Evolutionary conservation across 2,113 vertebrate genomes (phyloP).

Genomic region (Cacatua alba): DNA sequence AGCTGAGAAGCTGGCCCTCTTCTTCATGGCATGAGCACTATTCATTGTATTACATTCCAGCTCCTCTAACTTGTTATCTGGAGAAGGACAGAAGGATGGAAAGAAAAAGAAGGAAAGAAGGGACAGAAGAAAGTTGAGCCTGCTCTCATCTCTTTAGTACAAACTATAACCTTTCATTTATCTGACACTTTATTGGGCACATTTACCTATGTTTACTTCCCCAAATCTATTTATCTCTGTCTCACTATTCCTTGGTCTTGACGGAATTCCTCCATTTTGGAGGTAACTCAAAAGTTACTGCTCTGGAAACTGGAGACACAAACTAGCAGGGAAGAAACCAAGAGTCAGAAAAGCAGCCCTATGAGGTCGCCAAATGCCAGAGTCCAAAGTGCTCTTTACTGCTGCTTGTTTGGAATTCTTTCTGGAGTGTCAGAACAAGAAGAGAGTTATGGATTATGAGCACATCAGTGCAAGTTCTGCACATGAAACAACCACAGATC

Average conservation of each 20-base stretch:
- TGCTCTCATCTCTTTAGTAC: neutral
- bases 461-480: neutral
- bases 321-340: neutral
- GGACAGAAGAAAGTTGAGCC: neutral
- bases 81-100: neutral
- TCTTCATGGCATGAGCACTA: neutral
- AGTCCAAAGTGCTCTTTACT: neutral
- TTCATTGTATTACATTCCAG: neutral
- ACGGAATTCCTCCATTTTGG: neutral
- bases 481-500: neutral
- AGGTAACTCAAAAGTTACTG: neutral
- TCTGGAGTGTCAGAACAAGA: neutral
- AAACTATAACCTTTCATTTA: neutral
- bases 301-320: neutral
- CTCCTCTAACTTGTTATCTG: neutral
- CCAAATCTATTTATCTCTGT: neutral
- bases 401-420: neutral
- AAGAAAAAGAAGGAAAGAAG: neutral
- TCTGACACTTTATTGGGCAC: neutral
- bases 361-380: neutral
- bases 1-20: neutral
- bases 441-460: neutral
- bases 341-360: neutral
- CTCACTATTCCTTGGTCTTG: neutral
- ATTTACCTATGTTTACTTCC: neutral